Evolutionary conservation across 1,140 invertebrate species (phyloP), one percentile per base, ranked within the genome.

Genomic region (Aplysia californica): DNA sequence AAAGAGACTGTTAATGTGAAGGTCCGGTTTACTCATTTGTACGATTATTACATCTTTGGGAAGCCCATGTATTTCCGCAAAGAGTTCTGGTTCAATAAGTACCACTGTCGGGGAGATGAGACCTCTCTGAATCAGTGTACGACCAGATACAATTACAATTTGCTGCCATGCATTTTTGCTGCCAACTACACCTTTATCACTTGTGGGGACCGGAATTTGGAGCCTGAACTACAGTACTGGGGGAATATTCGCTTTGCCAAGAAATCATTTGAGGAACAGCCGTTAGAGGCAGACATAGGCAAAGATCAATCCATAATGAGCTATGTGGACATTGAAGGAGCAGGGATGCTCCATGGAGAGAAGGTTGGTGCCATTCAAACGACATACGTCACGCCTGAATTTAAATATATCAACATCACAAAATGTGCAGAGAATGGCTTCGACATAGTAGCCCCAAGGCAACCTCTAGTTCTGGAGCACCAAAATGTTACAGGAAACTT

Each of bases 141-240:
- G 33, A 94, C 97, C 55, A 90, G 97, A 78, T 83, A 90, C 29
- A 88, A 88, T 76, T 89, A 90, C 68, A 85, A 86, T 55, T 77
- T 89, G 1, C 81, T 85, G 26, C 77, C 83, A 38, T 90, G 89
- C 71, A 82, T 85, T 36, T 80, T 84, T 76, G 83, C 81, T 33
- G 90, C 97, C 26, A 98, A 98, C 87, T 99, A 96, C 87, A 95
- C 99, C 0, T 99, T 98, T 84, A 93, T 99, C 39, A 93, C 96
- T 80, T 99, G 98, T 87, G 96, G 95, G 1, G 91, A 93, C 64
- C 92, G 94, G 78, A 95, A 95, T 88, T 82, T 95, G 5, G 92
- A 93, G 20, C 87, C 91, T 3, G 90, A 91, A 18, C 89, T 93
- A 56, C 93, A 96, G 61, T 97, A 98, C 87, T 99, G 98, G 98